phyloP scores from a whole-genome alignment of 2,113 vertebrate species.

The Dromiciops gliroides region DNA sequence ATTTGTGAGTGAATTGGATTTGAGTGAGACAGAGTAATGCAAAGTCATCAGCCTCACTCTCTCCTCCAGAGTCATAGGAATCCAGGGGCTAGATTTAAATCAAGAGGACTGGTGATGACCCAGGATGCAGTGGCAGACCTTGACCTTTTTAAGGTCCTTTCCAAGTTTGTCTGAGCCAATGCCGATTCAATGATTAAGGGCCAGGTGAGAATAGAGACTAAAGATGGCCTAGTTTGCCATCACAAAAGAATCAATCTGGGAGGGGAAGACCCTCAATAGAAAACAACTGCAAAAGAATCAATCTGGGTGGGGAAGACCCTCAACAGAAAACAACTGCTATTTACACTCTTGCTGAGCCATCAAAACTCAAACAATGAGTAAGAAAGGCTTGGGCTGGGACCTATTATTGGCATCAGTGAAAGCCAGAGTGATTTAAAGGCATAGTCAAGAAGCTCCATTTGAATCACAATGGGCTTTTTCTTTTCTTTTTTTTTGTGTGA shows the following conservation, averaged over 20 bases:
- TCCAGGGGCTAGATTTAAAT: background rate
- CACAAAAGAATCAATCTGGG: background rate
- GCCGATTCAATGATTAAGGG: background rate
- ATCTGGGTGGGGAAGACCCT: background rate
- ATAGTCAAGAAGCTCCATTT: background rate
- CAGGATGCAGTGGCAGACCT: background rate
- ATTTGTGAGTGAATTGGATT: background rate
- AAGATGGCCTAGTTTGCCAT: background rate
- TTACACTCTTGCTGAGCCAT: background rate
- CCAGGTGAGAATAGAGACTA: background rate
- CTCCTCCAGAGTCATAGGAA: background rate
- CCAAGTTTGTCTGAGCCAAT: background rate
- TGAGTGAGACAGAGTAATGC: background rate
- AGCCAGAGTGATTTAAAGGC: background rate
- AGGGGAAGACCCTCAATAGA: background rate
- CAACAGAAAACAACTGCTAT: background rate
- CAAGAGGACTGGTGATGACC: background rate
- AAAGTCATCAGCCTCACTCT: background rate
- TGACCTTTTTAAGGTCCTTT: background rate
- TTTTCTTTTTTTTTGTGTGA: too few relatives aligned
- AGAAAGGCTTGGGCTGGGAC: background rate
- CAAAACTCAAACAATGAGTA: background rate
- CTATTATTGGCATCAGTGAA: background rate
- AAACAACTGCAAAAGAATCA: too few relatives aligned
- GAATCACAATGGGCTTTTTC: background rate